Evolutionary conservation across 2,888 invertebrate species (phyloP), one percentile per base, ranked within the genome.

Genomic region (Cremastinae sp.): DNA sequence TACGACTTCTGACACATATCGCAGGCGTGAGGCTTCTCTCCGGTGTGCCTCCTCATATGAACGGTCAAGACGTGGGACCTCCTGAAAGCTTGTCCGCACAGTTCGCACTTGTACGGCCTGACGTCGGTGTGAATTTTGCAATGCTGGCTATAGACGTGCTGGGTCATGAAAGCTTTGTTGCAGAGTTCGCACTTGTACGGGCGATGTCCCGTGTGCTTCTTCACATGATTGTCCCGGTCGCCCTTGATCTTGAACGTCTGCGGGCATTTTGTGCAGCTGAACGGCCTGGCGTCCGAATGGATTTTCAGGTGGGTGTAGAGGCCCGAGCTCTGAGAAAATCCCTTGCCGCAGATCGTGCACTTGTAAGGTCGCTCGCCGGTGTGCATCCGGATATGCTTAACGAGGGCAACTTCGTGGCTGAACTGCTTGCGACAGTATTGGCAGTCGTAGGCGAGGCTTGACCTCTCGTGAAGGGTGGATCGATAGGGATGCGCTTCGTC

Each of bases 111-210:
- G 45, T 81, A 80, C 2, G 81, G 80, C 7, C 82, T 74, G 9
- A 68, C 73, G 58, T 80, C 76, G 2, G 82, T 79, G 54, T 84
- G 84, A 59, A 80, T 78, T 56, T 77, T 75, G 12, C 74, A 68
- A 73, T 84, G 83, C 9, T 80, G 80, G 58, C 80, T 80, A 10
- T 75, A 80, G 22, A 80, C 80, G 49, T 80, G 80, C 47, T 77
- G 80, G 7, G 80, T 80, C 80, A 80, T 80, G 41, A 80, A 80
- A 1, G 80, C 77, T 43, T 80, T 80, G 14, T 73, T 47, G 45
- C 80, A 80, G 56, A 75, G 73, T 34, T 80, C 80, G 20, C 79
- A 80, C 54, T 80, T 80, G 75, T 79, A 80, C 16, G 80, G 80
- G 16, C 80, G 75, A 66, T 77, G 53, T 0, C 80, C 80, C 5